A percentile compares a stretch with the other conserved stretches of the same genome.
Conservation (phyloP, 2,888 invertebrate species). For the Anticlea derivata region DNA sequence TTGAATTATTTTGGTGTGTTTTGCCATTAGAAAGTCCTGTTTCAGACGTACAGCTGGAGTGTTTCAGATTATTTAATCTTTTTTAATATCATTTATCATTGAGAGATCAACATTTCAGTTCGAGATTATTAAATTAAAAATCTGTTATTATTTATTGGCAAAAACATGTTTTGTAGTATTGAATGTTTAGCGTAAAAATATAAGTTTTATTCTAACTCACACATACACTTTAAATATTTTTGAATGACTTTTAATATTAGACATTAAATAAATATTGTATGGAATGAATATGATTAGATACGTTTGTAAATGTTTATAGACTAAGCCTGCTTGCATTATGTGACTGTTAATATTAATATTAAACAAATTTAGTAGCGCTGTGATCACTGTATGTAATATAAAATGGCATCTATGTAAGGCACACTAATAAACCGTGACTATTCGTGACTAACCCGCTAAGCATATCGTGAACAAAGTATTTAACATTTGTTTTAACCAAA, state of each 20-base stretch:
- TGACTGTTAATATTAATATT: constrained; percentile 79
- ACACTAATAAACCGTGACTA: constrained; percentile 68
- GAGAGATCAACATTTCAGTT: constrained; percentile 57
- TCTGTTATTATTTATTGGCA: constrained; percentile 74
- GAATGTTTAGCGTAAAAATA: constrained; percentile 23
- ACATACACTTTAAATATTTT: constrained; percentile 43
- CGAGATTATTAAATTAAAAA: constrained; percentile 15
- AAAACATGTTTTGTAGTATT: constrained; percentile 63
- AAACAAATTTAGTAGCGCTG: constrained; percentile 52
- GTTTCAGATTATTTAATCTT: not conserved
- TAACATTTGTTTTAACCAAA: constrained; percentile 55
- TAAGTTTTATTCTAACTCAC: constrained; percentile 26
- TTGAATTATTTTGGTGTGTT: no score
- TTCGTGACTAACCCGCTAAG: constrained; percentile 80
- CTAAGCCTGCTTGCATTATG: constrained; percentile 81
- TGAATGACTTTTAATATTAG: constrained; percentile 35
- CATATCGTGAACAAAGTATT: constrained; percentile 58
- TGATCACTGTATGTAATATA: constrained; percentile 64
- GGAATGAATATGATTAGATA: constrained; percentile 54
- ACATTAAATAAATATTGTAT: constrained; percentile 44
- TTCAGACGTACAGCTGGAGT: constrained; percentile 11
- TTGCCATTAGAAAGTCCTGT: no score
- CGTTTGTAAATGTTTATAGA: constrained; percentile 74
- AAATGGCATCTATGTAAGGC: constrained; percentile 71
- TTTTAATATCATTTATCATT: constrained; percentile 25